Evolutionary conservation across 2,888 invertebrate genomes (phyloP).

Genomic region (Lithophane leautieri): DNA sequence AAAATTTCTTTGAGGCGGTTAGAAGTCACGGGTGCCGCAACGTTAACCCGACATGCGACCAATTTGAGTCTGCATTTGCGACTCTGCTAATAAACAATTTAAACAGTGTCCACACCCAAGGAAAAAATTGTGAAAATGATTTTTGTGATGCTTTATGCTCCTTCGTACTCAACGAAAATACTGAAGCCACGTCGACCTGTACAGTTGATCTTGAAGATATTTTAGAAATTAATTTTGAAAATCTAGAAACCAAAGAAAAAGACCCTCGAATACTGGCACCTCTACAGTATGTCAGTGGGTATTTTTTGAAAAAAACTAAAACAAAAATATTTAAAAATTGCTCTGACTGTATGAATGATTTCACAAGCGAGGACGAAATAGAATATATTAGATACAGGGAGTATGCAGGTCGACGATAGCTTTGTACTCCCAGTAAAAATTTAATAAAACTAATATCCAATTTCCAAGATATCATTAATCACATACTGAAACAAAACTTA

Average conservation of each 20-base stretch:
- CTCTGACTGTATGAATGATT: background rate
- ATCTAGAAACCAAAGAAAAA: constrained; percentile 4
- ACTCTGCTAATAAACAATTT: background rate
- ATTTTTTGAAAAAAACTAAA: background rate
- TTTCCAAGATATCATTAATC: constrained; percentile 31
- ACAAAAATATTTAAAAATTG: background rate
- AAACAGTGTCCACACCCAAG: constrained; percentile 20
- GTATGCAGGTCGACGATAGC: constrained; percentile 13
- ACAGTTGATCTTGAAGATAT: background rate
- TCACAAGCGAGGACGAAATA: background rate
- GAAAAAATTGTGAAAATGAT: constrained; percentile 1
- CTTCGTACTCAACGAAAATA: constrained; percentile 17
- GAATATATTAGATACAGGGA: constrained; percentile 16
- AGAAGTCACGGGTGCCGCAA: constrained; percentile 10
- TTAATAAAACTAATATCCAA: background rate
- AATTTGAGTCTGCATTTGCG: constrained; percentile 4
- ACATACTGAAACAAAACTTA: background rate
- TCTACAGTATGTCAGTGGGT: constrained; percentile 12
- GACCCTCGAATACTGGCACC: constrained; percentile 12
- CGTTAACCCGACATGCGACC: background rate
- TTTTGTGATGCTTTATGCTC: background rate
- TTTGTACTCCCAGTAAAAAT: constrained; percentile 12
- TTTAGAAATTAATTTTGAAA: constrained; percentile 10
- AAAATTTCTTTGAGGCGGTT: background rate
- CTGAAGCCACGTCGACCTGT: constrained; percentile 5